Evolutionary conservation across 2,797 vertebrate genomes (phyloP), one percentile per base, ranked within the genome.

Genomic region (Myripristis jacobus): DNA sequence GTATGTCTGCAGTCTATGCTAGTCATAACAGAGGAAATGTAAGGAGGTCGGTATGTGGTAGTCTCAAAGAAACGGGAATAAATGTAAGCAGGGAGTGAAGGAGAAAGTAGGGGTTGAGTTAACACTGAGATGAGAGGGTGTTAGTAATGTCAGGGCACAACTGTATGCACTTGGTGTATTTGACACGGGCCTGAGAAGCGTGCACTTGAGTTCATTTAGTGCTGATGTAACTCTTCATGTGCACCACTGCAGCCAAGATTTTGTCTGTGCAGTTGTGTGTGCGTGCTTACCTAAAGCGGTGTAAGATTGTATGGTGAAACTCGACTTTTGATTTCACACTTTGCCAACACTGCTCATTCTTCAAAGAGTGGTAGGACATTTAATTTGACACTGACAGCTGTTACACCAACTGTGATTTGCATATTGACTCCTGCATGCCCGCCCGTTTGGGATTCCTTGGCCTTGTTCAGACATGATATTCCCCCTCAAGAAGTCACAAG

Each of bases 401-500:
- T 47, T 53, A 41, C 65, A 27, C 50, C 31, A 50, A 2, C 5
- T 66, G 11, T 29, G n/a, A 43, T 47, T 56, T 56, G 38, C 65
- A 24, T n/a, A 46, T 73, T 13, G n/a, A 55, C 34, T 65, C 34
- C 54, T 54, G 29, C 47, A 24, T 18, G 8, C 51, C 4, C 51
- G 55, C 66, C 72, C 57, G 48, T 29, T 56, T 18, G 34, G 19
- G 43, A 21, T 12, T 24, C 41, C 64, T 74, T 78, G 24, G 13
- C 58, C 57, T 68, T 47, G 44, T 63, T 71, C 25, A 80, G 71
- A 70, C 75, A n/a, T 2, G 5, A 31, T 69, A 21, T 38, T 64
- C 25, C 46, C 57, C 47, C 66, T 25, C 65, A 19, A 59, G 56
- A 88, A 74, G 85, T 93, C 90, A 92, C 86, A 73, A 88, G 92